Percentiles rank a stretch among this genome's conserved stretches.
Conservation (phyloP, 2,797 vertebrate genomes). For the Mormyrops boulengeri region DNA sequence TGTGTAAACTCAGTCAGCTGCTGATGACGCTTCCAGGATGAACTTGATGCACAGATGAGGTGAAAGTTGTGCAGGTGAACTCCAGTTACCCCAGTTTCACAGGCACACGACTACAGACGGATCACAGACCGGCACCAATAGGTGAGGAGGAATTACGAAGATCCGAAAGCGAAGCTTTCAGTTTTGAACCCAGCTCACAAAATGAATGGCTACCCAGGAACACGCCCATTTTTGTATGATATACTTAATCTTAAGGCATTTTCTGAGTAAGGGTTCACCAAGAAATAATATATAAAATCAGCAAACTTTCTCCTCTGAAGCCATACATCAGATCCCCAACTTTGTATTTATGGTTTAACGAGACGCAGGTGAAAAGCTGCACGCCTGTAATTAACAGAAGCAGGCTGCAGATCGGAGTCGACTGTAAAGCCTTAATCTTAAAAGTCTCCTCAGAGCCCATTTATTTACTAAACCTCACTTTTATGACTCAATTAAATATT, state of each 20-base stretch:
- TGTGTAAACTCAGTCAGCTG: neutral
- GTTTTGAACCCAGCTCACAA: neutral
- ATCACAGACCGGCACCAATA: neutral
- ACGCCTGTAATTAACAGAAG: conserved; percentile 43
- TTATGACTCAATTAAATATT: conserved; percentile 68
- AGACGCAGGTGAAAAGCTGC: conserved; percentile 37
- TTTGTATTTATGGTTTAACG: conserved; percentile 48
- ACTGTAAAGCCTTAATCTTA: conserved; percentile 21
- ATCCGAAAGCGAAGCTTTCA: neutral
- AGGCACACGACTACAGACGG: neutral
- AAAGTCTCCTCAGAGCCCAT: conserved; percentile 42
- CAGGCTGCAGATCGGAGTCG: conserved; percentile 37
- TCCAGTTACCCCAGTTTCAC: conserved; percentile 1
- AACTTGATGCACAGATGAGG: neutral
- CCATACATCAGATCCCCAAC: conserved; percentile 37
- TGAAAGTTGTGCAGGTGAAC: conserved; percentile 14
- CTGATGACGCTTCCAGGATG: neutral
- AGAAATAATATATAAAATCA: conserved; percentile 3
- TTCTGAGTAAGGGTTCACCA: neutral
- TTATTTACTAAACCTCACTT: conserved; percentile 57
- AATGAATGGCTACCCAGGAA: neutral
- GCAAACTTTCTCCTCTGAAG: conserved; percentile 40
- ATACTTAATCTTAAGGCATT: neutral
- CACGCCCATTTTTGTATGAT: neutral
- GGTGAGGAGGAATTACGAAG: neutral